phyloP scores from a whole-genome alignment of 2,888 invertebrate genomes.

The Marasmarcha lunaedactyla region DNA sequence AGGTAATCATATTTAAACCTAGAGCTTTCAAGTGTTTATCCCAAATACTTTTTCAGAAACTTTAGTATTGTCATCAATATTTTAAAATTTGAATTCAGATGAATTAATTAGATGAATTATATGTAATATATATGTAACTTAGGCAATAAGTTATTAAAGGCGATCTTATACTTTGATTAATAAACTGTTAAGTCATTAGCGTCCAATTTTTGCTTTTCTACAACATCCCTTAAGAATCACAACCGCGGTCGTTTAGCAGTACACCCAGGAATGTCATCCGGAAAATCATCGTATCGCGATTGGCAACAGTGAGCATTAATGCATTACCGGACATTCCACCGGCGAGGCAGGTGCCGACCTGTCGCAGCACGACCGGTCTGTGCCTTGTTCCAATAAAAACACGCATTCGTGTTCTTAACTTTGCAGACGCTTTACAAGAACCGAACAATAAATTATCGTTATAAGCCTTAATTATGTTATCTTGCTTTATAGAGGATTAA shows the following conservation, averaged over 20 bases:
- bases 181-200: too few relatives aligned
- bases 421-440: background rate
- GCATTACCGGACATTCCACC: constrained; percentile 44
- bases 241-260: background rate
- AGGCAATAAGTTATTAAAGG: too few relatives aligned
- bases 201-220: too few relatives aligned
- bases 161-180: too few relatives aligned
- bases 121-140: too few relatives aligned
- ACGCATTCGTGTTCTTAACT: background rate
- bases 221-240: background rate
- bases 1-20: too few relatives aligned
- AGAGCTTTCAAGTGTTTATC: too few relatives aligned
- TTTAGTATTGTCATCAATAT: too few relatives aligned
- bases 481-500: constrained; percentile 19
- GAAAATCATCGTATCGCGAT: constrained; percentile 21
- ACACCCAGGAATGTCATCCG: constrained; percentile 17
- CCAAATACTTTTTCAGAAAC: too few relatives aligned
- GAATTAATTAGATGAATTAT: too few relatives aligned
- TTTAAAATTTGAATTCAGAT: too few relatives aligned
- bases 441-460: constrained; percentile 23
- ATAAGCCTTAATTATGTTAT: constrained; percentile 31
- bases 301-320: constrained; percentile 26
- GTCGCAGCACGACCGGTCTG: constrained; percentile 43
- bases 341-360: constrained; percentile 52
- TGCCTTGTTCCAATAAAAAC: constrained; percentile 6